These are phyloP conservation scores for Hippocampus abdominalis DNA, from an alignment of 2,113 vertebrate genomes.

Conservation along the genomic window DNA sequence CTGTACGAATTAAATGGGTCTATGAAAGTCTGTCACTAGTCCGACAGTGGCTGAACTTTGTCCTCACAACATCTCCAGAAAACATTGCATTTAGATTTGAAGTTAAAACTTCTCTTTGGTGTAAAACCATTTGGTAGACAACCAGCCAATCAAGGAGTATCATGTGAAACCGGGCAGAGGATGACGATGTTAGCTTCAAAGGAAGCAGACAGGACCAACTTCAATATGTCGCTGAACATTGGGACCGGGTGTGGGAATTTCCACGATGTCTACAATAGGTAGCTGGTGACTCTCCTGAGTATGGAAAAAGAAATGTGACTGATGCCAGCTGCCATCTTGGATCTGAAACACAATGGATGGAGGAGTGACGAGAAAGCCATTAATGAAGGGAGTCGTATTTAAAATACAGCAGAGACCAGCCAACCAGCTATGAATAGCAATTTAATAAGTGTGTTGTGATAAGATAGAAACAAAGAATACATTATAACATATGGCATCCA, in stretches of 20 bases:
- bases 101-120: constrained; percentile 36
- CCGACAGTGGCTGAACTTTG: constrained; percentile 16
- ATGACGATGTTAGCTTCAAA: constrained; percentile 65
- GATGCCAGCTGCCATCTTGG: constrained; percentile 90
- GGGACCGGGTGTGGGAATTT: constrained; percentile 66
- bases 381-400: background rate
- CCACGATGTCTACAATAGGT: constrained; percentile 81
- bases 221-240: constrained; percentile 78
- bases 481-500: too few relatives aligned
- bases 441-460: too few relatives aligned
- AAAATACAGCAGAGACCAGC: background rate
- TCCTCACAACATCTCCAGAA: constrained; percentile 14
- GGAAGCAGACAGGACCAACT: constrained; percentile 88
- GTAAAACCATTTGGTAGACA: constrained; percentile 21
- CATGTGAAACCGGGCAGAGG: constrained; percentile 18
- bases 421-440: too few relatives aligned
- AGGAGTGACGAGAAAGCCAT: background rate
- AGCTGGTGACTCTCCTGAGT: constrained; percentile 88
- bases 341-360: constrained; percentile 76
- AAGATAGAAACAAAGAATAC: too few relatives aligned
- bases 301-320: constrained; percentile 85
- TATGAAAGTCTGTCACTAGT: constrained; percentile 53
- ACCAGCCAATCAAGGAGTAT: constrained; percentile 34
- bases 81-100: background rate
- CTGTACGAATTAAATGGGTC: constrained; percentile 67